Evolutionary conservation across 2,797 vertebrate genomes (phyloP), one percentile per base, ranked within the genome.

Genomic region (Merluccius polli): DNA sequence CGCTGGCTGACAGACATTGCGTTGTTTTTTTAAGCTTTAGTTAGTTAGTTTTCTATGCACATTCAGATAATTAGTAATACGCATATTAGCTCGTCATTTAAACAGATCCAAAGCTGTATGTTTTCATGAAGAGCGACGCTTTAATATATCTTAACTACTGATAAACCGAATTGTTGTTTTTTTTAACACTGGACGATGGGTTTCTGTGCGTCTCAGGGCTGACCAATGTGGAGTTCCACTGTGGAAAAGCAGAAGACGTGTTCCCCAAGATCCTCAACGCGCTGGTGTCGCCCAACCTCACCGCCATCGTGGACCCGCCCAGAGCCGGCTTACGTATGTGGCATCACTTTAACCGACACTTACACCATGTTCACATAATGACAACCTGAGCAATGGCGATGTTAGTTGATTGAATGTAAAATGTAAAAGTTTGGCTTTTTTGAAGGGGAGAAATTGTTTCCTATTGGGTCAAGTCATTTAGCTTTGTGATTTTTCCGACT

Each of bases 241-340:
- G 97, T 29, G 98, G 97, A 71, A 98, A 96, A 83, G 98, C 98
- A 0, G 97, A 99, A 86, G 97, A 98, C 27, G 86, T 98, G 70
- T 95, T 99, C 75, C 96, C 97, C 32, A 87, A 91, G 69, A 85
- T 99, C 9, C 95, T 99, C 79, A 96, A 93, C 1, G 68, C 91
- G 12, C 80, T 97, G 0, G 91, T 94, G 4, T 93, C 94, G 0
- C 93, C 95, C 48, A 95, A 91, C 29, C n/a, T 94, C 13, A 90
- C 96, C 0, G 96, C 96, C 0, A 93, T 99, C 4, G 94, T 99
- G 78, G 98, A 99, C 75, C 98, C 98, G 0, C 98, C 98, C 0
- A 93, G 98, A 77, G 97, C 98, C 0, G 98, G 98, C 73, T 91
- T 99, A 13, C 96, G 97, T 99, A 90, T 95, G 97, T 96, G 1